These are phyloP conservation scores for Euglossa dilemma DNA, from an alignment of 1,140 invertebrate genomes.

Conservation along the genomic window DNA sequence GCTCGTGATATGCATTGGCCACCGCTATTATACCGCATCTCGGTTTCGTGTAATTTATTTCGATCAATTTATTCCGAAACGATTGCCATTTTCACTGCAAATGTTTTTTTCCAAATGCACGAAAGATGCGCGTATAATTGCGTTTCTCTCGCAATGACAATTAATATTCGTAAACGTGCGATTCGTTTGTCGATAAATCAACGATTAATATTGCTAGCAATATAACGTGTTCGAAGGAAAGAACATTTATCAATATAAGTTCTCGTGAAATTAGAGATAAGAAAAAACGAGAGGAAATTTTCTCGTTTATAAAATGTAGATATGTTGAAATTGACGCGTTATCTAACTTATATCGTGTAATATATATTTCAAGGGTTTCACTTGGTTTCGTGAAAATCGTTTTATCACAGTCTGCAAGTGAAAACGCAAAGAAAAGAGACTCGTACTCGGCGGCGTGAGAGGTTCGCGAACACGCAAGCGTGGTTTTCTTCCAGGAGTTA, in stretches of 20 bases:
- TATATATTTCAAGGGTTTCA: neutral
- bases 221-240: neutral
- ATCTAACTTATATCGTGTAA: neutral
- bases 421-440: slow-evolving; percentile 18
- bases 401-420: neutral
- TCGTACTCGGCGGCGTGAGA: neutral
- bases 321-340: neutral
- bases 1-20: neutral
- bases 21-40: neutral
- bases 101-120: no score
- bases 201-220: neutral
- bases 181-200: neutral
- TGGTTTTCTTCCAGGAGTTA: slow-evolving; percentile 2
- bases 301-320: neutral
- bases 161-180: neutral
- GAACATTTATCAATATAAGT: neutral
- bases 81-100: neutral
- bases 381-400: neutral
- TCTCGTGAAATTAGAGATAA: neutral
- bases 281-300: neutral
- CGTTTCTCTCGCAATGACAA: neutral
- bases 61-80: neutral
- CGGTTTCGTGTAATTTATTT: neutral
- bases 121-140: neutral
- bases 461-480: slow-evolving; percentile 40